A percentile compares a stretch with the other conserved stretches of the same genome.
These are phyloP conservation scores for Heliconius hortense DNA, from an alignment of 2,888 invertebrate genomes.

Conservation along the genomic window DNA sequence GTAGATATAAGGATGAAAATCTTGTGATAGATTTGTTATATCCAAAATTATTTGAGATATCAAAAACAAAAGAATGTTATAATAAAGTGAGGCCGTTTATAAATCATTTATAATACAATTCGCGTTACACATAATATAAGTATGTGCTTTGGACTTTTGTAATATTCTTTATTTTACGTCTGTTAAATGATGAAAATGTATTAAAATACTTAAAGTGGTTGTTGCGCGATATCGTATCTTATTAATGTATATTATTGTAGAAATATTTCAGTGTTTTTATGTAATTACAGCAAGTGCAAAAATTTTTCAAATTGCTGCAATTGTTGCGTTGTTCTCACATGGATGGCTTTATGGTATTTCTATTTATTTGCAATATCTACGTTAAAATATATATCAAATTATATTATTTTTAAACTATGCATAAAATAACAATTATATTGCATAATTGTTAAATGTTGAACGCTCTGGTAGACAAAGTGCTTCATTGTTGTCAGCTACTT, in stretches of 20 bases:
- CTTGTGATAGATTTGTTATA: background rate
- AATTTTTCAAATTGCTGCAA: slow-evolving; percentile 6
- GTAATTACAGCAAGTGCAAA: slow-evolving; percentile 10
- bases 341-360: background rate
- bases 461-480: background rate
- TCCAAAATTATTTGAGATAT: slow-evolving; percentile 25
- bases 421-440: background rate
- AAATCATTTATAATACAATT: slow-evolving; percentile 44
- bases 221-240: slow-evolving; percentile 13
- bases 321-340: slow-evolving; percentile 1
- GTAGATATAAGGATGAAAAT: slow-evolving; percentile 1
- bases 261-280: slow-evolving; percentile 14
- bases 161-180: slow-evolving; percentile 43
- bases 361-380: background rate
- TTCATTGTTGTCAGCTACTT: background rate
- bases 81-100: slow-evolving; percentile 40
- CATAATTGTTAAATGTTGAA: too few species aligned
- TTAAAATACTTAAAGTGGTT: slow-evolving; percentile 22
- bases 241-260: slow-evolving; percentile 15
- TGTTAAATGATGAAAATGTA: slow-evolving; percentile 36
- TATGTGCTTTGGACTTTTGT: slow-evolving; percentile 35
- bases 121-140: slow-evolving; percentile 41
- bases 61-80: slow-evolving; percentile 33
- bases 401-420: background rate
- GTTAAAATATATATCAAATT: background rate